Evolutionary conservation across 2,888 invertebrate genomes (phyloP), one percentile per base, ranked within the genome.

Genomic region (Lasioglossum marginatum): DNA sequence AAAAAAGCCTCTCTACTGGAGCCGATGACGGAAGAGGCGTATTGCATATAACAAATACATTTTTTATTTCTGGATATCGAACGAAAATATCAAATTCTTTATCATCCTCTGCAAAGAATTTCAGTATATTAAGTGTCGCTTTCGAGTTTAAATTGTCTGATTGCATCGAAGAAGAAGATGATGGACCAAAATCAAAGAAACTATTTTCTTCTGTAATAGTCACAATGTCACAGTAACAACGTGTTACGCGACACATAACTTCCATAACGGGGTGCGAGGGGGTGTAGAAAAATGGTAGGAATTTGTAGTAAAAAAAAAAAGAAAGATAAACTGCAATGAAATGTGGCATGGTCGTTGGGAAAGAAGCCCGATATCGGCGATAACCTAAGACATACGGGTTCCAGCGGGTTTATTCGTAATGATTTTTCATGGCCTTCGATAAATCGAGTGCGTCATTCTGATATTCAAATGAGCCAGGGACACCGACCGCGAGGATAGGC

Each of bases 381-480:
- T 72, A 85, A 14, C n/a, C 60, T 16, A 37, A 57, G 70, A 60
- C 48, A 78, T 70, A 77, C 68, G 52, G 52, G 80, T 68, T n/a
- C 27, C 57, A 34, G 48, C 40, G 16, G 48, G 43, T 60, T n/a
- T 80, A 45, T 68, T 78, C 16, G 75, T 75, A 78, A 82, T 82
- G 66, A 70, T 60, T 82, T 78, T 83, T 75, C 79, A 80, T 27
- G 81, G 74, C 82, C 79, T 78, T 82, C 86, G 82, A 80, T 79
- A 82, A 80, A 83, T 83, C 72, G 81, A 34, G 82, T 72, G 75
- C 87, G 87, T 87, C 86, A 79, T 73, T 78, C 80, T 48, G 86
- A 86, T 87, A 86, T 83, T 86, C 82, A 82, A 89, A 85, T 82
- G 87, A 88, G 86, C 70, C 87, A 79, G 82, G 75, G 83, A 83